phyloP scores from a whole-genome alignment of 2,113 vertebrate genomes.

The Cephalopholis sonnerati region DNA sequence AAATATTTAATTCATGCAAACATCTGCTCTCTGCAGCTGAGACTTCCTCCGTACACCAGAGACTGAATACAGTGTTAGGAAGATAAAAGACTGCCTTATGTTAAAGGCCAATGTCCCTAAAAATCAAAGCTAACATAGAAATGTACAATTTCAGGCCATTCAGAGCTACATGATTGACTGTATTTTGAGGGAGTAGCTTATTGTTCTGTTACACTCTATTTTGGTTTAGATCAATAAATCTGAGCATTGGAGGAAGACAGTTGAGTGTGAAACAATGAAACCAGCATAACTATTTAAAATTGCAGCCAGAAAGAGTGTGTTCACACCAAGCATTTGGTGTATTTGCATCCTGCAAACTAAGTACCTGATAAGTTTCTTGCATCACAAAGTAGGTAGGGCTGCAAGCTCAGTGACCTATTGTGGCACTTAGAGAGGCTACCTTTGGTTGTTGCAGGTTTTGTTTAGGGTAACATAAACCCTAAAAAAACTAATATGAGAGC shows the following conservation, averaged over 20 bases:
- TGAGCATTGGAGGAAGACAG: not conserved
- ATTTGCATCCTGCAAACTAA: not conserved
- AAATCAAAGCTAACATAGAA: conserved; percentile 6
- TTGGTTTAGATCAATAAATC: not conserved
- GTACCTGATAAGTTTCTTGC: not conserved
- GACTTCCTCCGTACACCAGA: conserved; percentile 28
- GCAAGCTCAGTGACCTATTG: not conserved
- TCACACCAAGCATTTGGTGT: not conserved
- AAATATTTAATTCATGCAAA: conserved; percentile 77
- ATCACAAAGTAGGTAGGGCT: not conserved
- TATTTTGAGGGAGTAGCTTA: not conserved
- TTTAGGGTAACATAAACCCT: too few species aligned
- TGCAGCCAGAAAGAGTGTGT: not conserved
- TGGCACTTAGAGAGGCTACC: not conserved
- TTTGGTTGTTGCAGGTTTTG: too few species aligned
- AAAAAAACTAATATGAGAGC: too few species aligned
- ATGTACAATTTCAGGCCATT: not conserved
- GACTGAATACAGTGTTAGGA: conserved; percentile 32
- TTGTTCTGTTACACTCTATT: not conserved
- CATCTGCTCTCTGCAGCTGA: conserved; percentile 66
- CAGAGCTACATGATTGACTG: not conserved
- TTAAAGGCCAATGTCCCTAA: conserved; percentile 5
- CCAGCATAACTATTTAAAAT: not conserved
- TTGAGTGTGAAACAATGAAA: not conserved
- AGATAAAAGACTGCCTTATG: conserved; percentile 22